Evolutionary conservation across 2,888 invertebrate genomes (phyloP), one percentile per base, ranked within the genome.

Genomic region (Sympetrum striolatum): DNA sequence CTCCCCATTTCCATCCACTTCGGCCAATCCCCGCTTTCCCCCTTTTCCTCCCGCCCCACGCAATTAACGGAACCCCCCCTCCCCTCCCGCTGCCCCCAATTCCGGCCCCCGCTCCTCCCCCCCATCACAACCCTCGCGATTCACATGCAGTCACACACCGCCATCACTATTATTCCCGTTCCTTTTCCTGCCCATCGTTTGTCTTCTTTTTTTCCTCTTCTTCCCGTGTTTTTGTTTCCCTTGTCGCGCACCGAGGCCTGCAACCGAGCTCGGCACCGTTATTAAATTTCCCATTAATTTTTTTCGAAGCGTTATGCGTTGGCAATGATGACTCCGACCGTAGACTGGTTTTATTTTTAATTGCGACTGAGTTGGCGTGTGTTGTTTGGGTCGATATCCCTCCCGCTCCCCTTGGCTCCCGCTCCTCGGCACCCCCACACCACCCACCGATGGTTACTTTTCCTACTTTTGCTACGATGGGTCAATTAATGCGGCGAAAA

Each of bases 231-330:
- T 86, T 86, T 86, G 86, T 86, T 86, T 86, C 86, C 86, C 86
- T 60, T 86, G 86, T 86, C 86, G 86, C 39, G 86, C 86, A 86
- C 60, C 86, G 60, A 86, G 37, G 86, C 86, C 86, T 58, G 86
- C 86, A 86, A 86, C 86, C 60, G 86, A 86, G 86, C 86, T 86
- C 86, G 60, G 60, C 86, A 60, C 60, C 86, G 86, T 86, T 86
- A 86, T 86, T 86, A 86, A 86, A 86, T 86, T 86, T 86, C 86
- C 86, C 86, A 86, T 86, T 86, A 86, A 86, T 86, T 86, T 86
- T 86, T 86, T 86, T 60, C 86, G 86, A 73, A 60, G 86, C 86
- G 86, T 86, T 86, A 86, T 86, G 86, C 86, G 86, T 86, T 86
- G 86, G 86, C 86, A 86, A 86, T 86, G 86, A 86, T 86, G 86